Evolutionary conservation across 1,140 invertebrate species (phyloP).

Genomic region (Bombus confusus): DNA sequence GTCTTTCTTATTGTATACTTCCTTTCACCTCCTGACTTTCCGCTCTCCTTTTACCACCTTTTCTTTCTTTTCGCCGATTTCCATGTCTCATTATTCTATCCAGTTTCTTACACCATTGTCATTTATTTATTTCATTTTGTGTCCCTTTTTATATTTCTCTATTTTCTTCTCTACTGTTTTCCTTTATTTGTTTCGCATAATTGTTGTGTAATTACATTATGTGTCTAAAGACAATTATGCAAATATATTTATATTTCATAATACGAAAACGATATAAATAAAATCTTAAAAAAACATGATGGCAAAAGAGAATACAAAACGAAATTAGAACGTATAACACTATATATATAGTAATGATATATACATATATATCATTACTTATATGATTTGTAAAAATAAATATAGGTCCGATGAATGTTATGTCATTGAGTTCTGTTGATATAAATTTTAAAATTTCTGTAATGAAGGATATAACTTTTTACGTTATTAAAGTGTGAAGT

Average conservation of each 20-base stretch:
- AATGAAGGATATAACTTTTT: background rate
- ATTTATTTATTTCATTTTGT: background rate
- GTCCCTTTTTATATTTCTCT: background rate
- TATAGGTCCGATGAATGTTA: background rate
- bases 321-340: background rate
- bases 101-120: slow-evolving; percentile 2
- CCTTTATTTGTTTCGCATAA: background rate
- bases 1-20: background rate
- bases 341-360: background rate
- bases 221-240: background rate
- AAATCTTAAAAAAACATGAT: background rate
- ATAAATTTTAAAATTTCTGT: background rate
- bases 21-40: background rate
- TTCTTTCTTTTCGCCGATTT: slow-evolving; percentile 1
- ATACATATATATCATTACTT: background rate
- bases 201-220: background rate
- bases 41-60: background rate
- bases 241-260: background rate
- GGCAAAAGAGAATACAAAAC: background rate
- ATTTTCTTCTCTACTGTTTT: background rate
- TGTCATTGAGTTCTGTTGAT: background rate
- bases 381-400: background rate
- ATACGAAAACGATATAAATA: background rate
- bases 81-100: slow-evolving; percentile 11
- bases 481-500: slow-evolving; percentile 12